phyloP scores from a whole-genome alignment of 92 coral and sea anemone species.

The Plumapathes pennacea region DNA sequence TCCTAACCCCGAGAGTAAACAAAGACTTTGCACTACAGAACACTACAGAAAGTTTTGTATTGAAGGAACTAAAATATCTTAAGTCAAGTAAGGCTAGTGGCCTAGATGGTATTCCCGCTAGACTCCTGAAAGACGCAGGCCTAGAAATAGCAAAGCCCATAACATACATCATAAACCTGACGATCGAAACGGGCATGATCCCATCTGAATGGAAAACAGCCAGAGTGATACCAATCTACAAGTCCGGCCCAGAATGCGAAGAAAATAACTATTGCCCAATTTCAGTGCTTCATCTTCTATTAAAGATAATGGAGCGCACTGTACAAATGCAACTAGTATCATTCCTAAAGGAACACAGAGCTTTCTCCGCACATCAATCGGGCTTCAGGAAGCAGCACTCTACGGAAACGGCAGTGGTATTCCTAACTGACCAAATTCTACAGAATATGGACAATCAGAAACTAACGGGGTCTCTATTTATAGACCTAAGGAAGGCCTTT shows the following conservation, averaged over 20 bases:
- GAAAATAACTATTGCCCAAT: no score
- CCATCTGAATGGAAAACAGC: conserved; percentile 23
- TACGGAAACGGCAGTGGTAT: conserved; percentile 27
- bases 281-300: no score
- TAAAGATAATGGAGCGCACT: no score
- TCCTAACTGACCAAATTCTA: conserved; percentile 12
- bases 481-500: conserved; percentile 38
- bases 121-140: conserved; percentile 35
- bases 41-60: conserved; percentile 39
- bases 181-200: conserved; percentile 2
- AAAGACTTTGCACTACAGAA: conserved; percentile 36
- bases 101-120: conserved; percentile 46
- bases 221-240: conserved; percentile 4
- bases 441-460: conserved; percentile 21
- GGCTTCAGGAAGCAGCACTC: conserved; percentile 45
- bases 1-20: no score
- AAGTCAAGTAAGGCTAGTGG: conserved; percentile 56
- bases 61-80: conserved; percentile 30
- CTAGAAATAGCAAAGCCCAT: conserved; percentile 18
- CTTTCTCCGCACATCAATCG: conserved; percentile 13
- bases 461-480: conserved; percentile 22
- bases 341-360: neutral
- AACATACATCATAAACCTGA: conserved; percentile 1
- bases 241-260: no score
- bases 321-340: conserved; percentile 1